Conservation (phyloP, 37 sponge, comb jelly and placozoan species). For the Cladorhizidae sp. region DNA sequence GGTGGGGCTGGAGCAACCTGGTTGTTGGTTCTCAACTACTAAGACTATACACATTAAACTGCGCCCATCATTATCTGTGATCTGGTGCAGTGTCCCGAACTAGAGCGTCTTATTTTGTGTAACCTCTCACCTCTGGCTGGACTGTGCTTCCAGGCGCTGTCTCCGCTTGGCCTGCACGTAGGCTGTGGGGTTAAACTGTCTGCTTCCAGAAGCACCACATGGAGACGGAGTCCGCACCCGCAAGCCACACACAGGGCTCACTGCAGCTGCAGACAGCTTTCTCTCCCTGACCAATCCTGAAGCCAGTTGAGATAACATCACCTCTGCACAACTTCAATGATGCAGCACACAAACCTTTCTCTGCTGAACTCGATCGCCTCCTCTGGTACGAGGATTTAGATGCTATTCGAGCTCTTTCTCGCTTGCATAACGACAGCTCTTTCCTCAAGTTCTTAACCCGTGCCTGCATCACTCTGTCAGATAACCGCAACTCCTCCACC, state of each 20-base stretch:
- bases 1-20: too few relatives aligned
- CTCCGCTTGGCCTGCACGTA: constrained; percentile 67
- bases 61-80: too few relatives aligned
- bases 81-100: too few relatives aligned
- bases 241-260: not conserved
- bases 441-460: constrained; percentile 85
- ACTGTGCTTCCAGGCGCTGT: constrained; percentile 42
- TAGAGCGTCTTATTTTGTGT: too few relatives aligned
- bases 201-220: not conserved
- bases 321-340: not conserved
- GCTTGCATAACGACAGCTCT: constrained; percentile 55
- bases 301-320: not conserved
- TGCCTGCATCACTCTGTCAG: constrained; percentile 69
- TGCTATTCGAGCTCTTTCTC: not conserved
- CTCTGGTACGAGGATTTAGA: constrained; percentile 9
- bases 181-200: constrained; percentile 86
- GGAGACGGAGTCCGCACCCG: constrained; percentile 23
- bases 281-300: not conserved
- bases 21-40: too few relatives aligned
- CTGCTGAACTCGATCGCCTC: not conserved
- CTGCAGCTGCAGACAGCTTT: not conserved
- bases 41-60: too few relatives aligned
- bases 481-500: constrained; percentile 74
- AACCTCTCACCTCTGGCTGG: not conserved
- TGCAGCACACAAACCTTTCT: not conserved